Evolutionary conservation across 2,113 vertebrate species (phyloP).

Genomic region (Mustela lutreola): DNA sequence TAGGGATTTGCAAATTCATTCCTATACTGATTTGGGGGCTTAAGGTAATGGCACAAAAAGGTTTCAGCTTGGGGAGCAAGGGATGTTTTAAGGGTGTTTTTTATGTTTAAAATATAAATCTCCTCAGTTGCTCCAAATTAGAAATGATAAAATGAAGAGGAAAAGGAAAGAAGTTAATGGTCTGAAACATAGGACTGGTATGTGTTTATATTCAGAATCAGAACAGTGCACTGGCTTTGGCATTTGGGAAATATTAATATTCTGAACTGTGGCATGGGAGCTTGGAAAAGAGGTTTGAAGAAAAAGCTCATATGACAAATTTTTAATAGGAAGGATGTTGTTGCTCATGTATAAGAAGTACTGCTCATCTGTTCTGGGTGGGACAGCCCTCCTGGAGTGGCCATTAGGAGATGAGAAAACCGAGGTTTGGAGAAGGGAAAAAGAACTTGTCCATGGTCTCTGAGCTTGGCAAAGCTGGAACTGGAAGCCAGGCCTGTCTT

Average conservation of each 20-base stretch:
- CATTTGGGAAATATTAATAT: constrained; percentile 49
- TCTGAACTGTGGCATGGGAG: constrained; percentile 1
- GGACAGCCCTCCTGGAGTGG: neutral
- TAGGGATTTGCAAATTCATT: constrained; percentile 56
- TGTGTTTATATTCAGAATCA: constrained; percentile 63
- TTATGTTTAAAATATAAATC: constrained; percentile 74
- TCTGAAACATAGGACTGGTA: constrained; percentile 54
- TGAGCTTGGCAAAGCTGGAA: neutral
- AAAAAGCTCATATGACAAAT: neutral
- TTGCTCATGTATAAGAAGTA: neutral
- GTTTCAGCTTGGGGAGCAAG: constrained; percentile 48
- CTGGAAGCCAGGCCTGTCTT: neutral
- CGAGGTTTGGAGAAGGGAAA: neutral
- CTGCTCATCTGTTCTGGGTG: neutral
- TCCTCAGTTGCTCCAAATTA: constrained; percentile 61
- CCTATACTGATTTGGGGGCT: neutral
- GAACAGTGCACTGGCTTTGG: constrained; percentile 57
- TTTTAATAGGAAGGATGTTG: constrained; percentile 46
- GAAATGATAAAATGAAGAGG: constrained; percentile 65
- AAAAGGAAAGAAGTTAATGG: constrained; percentile 73
- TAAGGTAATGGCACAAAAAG: constrained; percentile 57
- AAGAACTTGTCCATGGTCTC: neutral
- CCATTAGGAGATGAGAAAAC: neutral
- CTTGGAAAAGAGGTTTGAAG: constrained; percentile 48
- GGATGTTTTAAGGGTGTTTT: constrained; percentile 32